Conservation (phyloP, 2,888 invertebrate species). For the Brenthis daphne region DNA sequence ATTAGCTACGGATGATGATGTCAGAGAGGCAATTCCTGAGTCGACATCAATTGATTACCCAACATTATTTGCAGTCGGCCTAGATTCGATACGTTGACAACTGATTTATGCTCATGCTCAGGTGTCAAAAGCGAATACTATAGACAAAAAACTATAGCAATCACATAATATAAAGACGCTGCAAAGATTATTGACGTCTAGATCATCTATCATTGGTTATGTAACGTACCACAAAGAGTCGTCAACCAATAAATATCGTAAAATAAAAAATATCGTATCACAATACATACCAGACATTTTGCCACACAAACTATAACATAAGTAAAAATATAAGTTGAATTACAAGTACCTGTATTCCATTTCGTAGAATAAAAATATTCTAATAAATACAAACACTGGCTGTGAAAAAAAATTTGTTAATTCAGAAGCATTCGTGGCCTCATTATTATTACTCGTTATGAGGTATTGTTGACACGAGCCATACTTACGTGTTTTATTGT, state of each 20-base stretch:
- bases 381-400: background rate
- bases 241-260: too few relatives aligned
- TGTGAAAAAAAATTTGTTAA: constrained; percentile 9
- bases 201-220: constrained; percentile 67
- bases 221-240: constrained; percentile 59
- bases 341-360: constrained; percentile 29
- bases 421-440: constrained; percentile 49
- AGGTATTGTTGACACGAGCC: constrained; percentile 60
- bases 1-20: constrained; percentile 60
- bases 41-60: constrained; percentile 66
- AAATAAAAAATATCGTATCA: constrained; percentile 11
- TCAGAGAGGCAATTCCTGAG: constrained; percentile 55
- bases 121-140: constrained; percentile 68
- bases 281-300: constrained; percentile 29
- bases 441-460: constrained; percentile 67
- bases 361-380: constrained; percentile 18
- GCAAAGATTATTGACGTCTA: constrained; percentile 60
- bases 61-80: constrained; percentile 63
- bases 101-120: constrained; percentile 73
- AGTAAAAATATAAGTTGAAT: constrained; percentile 20
- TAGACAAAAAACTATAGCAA: constrained; percentile 64
- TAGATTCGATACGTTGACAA: constrained; percentile 70
- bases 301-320: constrained; percentile 11
- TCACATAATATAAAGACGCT: constrained; percentile 62
- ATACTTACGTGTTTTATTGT: constrained; percentile 65